Percentiles rank a stretch among this genome's conserved stretches.
Evolutionary conservation across 2,797 vertebrate genomes (phyloP).

Genomic region (Hydrolagus colliei): DNA sequence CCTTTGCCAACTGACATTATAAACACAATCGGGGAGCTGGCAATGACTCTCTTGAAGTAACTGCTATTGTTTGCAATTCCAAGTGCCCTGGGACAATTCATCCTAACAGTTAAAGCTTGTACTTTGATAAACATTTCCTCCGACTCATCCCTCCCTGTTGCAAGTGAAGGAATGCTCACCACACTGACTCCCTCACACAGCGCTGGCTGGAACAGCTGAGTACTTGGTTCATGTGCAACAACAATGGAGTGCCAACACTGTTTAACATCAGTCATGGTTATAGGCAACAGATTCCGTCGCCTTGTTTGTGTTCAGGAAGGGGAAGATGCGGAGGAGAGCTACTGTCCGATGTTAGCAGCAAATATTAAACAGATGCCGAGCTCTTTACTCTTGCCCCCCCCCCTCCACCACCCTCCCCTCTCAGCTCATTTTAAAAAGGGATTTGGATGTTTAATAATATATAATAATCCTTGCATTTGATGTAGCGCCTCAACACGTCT

Average conservation of each 20-base stretch:
- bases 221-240: background rate
- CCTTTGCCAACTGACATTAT: too few relatives aligned
- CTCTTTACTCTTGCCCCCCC: too few relatives aligned
- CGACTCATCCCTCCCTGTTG: background rate
- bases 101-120: background rate
- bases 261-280: background rate
- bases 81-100: too few relatives aligned
- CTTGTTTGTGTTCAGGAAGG: background rate
- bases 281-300: background rate
- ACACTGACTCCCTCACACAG: background rate
- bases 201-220: background rate
- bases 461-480: too few relatives aligned
- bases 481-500: too few relatives aligned
- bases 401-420: too few relatives aligned
- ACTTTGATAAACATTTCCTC: background rate
- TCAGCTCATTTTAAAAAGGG: too few relatives aligned
- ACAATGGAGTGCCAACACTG: background rate
- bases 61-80: too few relatives aligned
- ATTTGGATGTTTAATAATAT: too few relatives aligned
- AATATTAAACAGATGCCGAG: background rate
- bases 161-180: background rate
- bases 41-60: too few relatives aligned
- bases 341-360: background rate
- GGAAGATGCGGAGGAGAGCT: background rate
- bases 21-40: too few relatives aligned